These are phyloP conservation scores for Itoplectis maculator DNA, from an alignment of 2,888 invertebrate species.

Conservation along the genomic window DNA sequence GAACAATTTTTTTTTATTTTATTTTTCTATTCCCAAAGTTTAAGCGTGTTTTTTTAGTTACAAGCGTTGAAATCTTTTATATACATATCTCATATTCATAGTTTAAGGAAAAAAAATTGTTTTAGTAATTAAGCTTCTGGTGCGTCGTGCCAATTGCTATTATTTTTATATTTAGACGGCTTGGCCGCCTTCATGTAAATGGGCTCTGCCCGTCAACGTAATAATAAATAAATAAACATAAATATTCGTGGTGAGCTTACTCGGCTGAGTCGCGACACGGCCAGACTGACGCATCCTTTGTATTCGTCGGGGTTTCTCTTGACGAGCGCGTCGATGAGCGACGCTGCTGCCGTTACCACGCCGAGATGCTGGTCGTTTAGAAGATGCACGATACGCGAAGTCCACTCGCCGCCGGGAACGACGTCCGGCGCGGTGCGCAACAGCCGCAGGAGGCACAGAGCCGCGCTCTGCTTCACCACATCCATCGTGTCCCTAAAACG, in stretches of 20 bases:
- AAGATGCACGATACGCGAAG: slow-evolving; percentile 98
- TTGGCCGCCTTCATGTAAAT: too few relatives aligned
- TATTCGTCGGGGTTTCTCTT: slow-evolving; percentile 99
- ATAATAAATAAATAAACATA: too few relatives aligned
- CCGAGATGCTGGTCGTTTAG: slow-evolving; percentile 99
- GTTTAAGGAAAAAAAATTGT: too few relatives aligned
- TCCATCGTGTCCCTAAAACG: slow-evolving; percentile 96
- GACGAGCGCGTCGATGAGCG: slow-evolving; percentile 98
- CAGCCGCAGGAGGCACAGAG: slow-evolving; percentile 96
- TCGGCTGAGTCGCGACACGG: slow-evolving; percentile 97
- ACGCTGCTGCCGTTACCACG: slow-evolving; percentile 99
- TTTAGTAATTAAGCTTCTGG: too few relatives aligned
- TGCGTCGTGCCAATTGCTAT: too few relatives aligned
- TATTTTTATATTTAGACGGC: too few relatives aligned
- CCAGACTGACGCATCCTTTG: slow-evolving; percentile 99
- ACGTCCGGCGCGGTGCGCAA: slow-evolving; percentile 98
- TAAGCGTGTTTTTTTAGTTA: too few relatives aligned
- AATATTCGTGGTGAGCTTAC: slow-evolving; percentile 84
- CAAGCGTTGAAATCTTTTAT: too few relatives aligned
- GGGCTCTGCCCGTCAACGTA: background rate
- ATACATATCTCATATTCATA: too few relatives aligned
- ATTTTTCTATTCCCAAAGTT: too few relatives aligned
- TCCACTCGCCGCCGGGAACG: slow-evolving; percentile 99
- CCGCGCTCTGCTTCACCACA: slow-evolving; percentile 99
- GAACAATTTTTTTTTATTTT: too few relatives aligned